Conservation (phyloP, 2,113 vertebrate species). For the Triplophysa rosa region DNA sequence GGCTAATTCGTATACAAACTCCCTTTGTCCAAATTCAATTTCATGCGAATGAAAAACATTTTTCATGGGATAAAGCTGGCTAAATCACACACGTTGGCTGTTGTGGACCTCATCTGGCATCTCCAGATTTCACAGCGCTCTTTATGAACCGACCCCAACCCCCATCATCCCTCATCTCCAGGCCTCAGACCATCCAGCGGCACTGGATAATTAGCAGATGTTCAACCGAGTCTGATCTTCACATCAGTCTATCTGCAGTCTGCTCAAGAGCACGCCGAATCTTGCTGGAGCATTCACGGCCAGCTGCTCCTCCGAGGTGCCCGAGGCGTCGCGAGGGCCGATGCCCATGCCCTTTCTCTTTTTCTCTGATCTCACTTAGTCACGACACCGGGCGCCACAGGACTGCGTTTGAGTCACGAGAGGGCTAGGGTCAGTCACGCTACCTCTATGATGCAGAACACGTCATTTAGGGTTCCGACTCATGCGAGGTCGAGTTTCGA, state of each 20-base stretch:
- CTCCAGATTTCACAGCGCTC: conserved; percentile 32
- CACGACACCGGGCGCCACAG: conserved; percentile 68
- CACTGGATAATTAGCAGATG: conserved; percentile 75
- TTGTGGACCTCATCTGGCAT: conserved; percentile 18
- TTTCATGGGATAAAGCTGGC: too few relatives aligned
- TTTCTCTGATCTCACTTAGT: conserved; percentile 53
- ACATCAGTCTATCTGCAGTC: conserved; percentile 58
- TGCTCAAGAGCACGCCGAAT: conserved; percentile 12
- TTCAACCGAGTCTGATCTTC: conserved; percentile 65
- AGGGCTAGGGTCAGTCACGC: conserved; percentile 12
- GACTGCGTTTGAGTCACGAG: conserved; percentile 68
- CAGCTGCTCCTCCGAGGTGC: conserved; percentile 68
- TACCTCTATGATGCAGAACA: background rate
- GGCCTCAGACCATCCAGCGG: conserved; percentile 49
- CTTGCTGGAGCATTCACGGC: conserved; percentile 66
- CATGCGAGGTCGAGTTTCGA: background rate
- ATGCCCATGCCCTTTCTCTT: conserved; percentile 27
- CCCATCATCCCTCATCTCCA: conserved; percentile 61
- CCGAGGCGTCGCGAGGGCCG: conserved; percentile 56
- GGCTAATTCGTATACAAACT: too few relatives aligned
- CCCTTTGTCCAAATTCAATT: too few relatives aligned
- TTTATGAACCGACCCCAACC: conserved; percentile 25
- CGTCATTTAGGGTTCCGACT: background rate
- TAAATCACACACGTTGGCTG: background rate
- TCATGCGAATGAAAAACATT: too few relatives aligned